These are phyloP conservation scores for Gari tellinella DNA, from an alignment of 2,888 invertebrate genomes.

Conservation along the genomic window DNA sequence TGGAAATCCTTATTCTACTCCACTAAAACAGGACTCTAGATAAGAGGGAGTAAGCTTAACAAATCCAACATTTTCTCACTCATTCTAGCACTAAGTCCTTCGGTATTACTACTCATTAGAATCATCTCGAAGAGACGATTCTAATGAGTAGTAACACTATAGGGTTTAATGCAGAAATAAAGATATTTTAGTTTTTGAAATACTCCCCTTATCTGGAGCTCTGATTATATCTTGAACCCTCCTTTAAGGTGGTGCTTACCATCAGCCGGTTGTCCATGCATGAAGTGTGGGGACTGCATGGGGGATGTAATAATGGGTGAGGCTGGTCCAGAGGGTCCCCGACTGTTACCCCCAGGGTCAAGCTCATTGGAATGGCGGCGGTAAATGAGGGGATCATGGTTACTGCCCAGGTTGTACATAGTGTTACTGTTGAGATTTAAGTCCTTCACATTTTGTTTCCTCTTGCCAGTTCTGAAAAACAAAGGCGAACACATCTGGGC, in stretches of 20 bases:
- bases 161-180: too few relatives aligned
- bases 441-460: slow-evolving; percentile 44
- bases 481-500: not conserved
- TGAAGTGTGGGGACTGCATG: slow-evolving; percentile 81
- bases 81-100: too few relatives aligned
- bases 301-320: slow-evolving; percentile 83
- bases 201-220: too few relatives aligned
- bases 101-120: too few relatives aligned
- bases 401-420: slow-evolving; percentile 75
- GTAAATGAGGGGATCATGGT: slow-evolving; percentile 79
- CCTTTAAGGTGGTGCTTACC: slow-evolving; percentile 35
- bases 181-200: too few relatives aligned
- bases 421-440: slow-evolving; percentile 41
- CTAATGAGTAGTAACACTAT: too few relatives aligned
- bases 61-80: too few relatives aligned
- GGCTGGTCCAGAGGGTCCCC: slow-evolving; percentile 81
- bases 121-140: too few relatives aligned
- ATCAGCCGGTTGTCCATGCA: slow-evolving; percentile 32
- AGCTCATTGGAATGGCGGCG: slow-evolving; percentile 81
- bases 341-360: slow-evolving; percentile 67
- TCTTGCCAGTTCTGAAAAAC: slow-evolving; percentile 41
- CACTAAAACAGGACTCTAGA: too few relatives aligned
- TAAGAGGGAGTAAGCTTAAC: too few relatives aligned
- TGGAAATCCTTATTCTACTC: too few relatives aligned
- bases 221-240: too few relatives aligned